Evolutionary conservation across 2,113 vertebrate species (phyloP), one percentile per base, ranked within the genome.

Genomic region (Melanerpes formicivorus): DNA sequence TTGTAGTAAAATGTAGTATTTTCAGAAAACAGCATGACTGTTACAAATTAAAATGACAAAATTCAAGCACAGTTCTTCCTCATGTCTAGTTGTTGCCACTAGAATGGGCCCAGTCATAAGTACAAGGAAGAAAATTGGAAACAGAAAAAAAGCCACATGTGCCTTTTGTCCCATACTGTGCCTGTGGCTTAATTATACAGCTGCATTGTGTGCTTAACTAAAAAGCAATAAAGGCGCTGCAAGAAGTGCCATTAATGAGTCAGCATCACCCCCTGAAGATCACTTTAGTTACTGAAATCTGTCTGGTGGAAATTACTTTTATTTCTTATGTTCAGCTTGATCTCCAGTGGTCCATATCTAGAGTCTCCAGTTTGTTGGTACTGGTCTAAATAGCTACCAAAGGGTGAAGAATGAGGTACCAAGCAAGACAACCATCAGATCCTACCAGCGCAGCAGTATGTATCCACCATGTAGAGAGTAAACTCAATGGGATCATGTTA

Each of bases 251-350:
- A 76, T 29, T 62, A 71, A 40, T 80, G 75, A 95, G 66, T 56
- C 88, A 80, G 74, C 70, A 90, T 76, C 59, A 93, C 19, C 54
- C 95, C 70, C 80, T 81, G 76, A 88, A 81, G 86, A 86, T 62
- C 55, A 65, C 66, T 40, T 84, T 79, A 1, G 10, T 90, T 86
- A 73, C 90, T 86, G 83, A 76, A 80, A 64, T 75, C 54, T 48
- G 87, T 80, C 83, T 90, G 37, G 27, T 91, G 37, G 34, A 58
- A 92, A 34, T 13, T 21, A 29, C 59, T 79, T 58, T 32, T 50
- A 72, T 69, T 84, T 60, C 65, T 84, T 30, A 46, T 7, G 25
- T 55, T 81, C 66, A 66, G 34, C 66, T 76, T 76, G 70, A 9
- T 65, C 64, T 82, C 64, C 60, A 87, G 75, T 0, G 0, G 14